These are phyloP conservation scores for Babyrousa celebensis DNA, from an alignment of 2,797 vertebrate genomes.

Conservation along the genomic window DNA sequence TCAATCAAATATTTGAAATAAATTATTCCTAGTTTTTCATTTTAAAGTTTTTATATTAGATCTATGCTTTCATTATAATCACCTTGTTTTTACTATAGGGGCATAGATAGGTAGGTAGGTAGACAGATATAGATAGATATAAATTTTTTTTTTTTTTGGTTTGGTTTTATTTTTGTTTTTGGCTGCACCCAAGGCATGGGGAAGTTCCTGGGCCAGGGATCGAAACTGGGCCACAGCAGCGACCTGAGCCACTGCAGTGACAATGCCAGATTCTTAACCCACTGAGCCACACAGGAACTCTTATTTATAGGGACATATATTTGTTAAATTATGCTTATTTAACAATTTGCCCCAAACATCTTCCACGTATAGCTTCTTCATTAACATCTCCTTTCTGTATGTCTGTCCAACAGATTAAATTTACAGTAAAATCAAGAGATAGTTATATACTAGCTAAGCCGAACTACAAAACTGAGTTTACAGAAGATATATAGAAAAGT, in stretches of 20 bases:
- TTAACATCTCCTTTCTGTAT: neutral
- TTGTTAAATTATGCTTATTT: constrained; percentile 43
- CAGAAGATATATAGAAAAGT: constrained; percentile 30
- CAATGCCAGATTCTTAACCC: no score
- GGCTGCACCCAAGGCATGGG: no score
- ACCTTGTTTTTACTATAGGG: neutral
- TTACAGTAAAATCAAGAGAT: constrained; percentile 43
- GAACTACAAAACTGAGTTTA: constrained; percentile 57
- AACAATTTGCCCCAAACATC: constrained; percentile 46
- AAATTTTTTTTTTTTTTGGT: no score
- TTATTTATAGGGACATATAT: neutral
- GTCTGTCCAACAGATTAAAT: constrained; percentile 52
- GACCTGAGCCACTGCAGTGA: no score
- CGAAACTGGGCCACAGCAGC: no score
- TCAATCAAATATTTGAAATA: constrained; percentile 17
- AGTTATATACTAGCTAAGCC: neutral
- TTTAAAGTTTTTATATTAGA: constrained; percentile 54
- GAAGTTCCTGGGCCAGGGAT: no score
- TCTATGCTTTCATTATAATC: constrained; percentile 40
- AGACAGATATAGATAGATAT: no score
- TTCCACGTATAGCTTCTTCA: neutral
- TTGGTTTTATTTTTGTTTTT: no score
- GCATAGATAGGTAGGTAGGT: neutral
- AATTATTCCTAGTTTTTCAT: constrained; percentile 39
- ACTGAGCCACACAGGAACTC: no score